A percentile compares a stretch with the other conserved stretches of the same genome.
These are phyloP conservation scores for Caenorhabditis doughertyi DNA, from an alignment of 2,888 invertebrate species.

Conservation along the genomic window DNA sequence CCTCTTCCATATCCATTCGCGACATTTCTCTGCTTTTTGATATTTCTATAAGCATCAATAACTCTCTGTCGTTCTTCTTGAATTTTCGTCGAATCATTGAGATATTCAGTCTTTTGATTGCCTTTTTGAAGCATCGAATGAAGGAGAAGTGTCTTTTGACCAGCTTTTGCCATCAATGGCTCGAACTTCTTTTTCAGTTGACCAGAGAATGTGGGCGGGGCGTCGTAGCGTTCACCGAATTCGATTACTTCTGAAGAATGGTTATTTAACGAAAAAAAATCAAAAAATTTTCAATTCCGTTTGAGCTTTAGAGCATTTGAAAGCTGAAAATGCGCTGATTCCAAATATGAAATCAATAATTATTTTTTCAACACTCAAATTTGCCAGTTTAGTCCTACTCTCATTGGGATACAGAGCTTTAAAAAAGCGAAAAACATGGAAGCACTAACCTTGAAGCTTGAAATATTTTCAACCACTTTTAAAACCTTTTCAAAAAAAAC, in stretches of 20 bases:
- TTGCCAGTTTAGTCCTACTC: too few relatives aligned
- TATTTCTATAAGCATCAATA: constrained; percentile 75
- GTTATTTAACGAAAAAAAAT: neutral
- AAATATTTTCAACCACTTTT: too few relatives aligned
- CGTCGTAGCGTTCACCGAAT: constrained; percentile 80
- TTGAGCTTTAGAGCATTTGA: too few relatives aligned
- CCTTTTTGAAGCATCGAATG: constrained; percentile 71
- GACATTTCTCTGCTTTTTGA: constrained; percentile 68
- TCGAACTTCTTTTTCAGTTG: constrained; percentile 69
- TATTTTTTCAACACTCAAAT: neutral
- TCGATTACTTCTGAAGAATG: constrained; percentile 75
- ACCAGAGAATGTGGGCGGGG: constrained; percentile 75
- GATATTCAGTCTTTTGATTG: constrained; percentile 53
- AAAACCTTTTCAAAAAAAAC: too few relatives aligned
- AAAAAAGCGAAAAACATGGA: too few relatives aligned
- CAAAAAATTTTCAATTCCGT: too few relatives aligned
- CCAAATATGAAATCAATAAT: too few relatives aligned
- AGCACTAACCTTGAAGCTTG: too few relatives aligned
- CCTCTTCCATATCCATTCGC: constrained; percentile 11
- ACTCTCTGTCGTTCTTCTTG: constrained; percentile 72
- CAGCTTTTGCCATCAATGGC: constrained; percentile 75
- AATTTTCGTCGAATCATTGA: constrained; percentile 54
- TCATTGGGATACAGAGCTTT: too few relatives aligned
- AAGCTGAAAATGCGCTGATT: too few relatives aligned
- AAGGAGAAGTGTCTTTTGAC: constrained; percentile 74